Evolutionary conservation across 2,797 vertebrate species (phyloP).

Genomic region (Cuculus canorus): DNA sequence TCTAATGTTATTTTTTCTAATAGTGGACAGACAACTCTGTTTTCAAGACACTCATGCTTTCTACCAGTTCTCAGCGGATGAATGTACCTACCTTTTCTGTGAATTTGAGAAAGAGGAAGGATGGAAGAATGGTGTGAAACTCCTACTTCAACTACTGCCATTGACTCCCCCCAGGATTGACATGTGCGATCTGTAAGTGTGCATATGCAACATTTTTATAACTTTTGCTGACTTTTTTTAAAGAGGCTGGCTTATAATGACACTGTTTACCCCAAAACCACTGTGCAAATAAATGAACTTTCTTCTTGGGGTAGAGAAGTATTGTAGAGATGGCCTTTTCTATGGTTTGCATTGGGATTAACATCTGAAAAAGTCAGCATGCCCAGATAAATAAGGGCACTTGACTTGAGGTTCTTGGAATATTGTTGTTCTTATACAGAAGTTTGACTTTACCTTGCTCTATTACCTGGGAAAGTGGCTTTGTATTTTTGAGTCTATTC

Average conservation of each 20-base stretch:
- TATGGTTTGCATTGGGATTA: too few species aligned
- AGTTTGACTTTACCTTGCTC: not conserved
- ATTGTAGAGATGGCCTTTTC: not conserved
- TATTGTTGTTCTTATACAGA: not conserved
- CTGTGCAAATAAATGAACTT: not conserved
- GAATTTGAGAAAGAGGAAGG: constrained; percentile 91
- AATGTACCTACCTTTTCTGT: constrained; percentile 90
- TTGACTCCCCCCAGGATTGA: constrained; percentile 86
- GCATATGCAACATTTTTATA: not conserved
- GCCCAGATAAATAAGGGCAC: not conserved
- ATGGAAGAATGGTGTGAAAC: constrained; percentile 92
- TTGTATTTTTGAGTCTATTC: not conserved
- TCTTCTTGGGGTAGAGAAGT: not conserved
- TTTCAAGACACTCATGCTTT: constrained; percentile 93
- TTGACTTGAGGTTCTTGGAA: fast-evolving
- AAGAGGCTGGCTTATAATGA: not conserved
- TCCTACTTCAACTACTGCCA: constrained; percentile 89
- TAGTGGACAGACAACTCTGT: constrained; percentile 92
- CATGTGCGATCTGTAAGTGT: constrained; percentile 89
- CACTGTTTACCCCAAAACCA: not conserved
- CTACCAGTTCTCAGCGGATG: constrained; percentile 97
- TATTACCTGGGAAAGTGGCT: not conserved
- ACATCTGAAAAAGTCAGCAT: not conserved
- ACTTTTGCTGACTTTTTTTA: not conserved
- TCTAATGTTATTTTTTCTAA: constrained; percentile 24